These are phyloP conservation scores for Beris chalybata DNA, from an alignment of 2,888 invertebrate genomes.

Conservation along the genomic window DNA sequence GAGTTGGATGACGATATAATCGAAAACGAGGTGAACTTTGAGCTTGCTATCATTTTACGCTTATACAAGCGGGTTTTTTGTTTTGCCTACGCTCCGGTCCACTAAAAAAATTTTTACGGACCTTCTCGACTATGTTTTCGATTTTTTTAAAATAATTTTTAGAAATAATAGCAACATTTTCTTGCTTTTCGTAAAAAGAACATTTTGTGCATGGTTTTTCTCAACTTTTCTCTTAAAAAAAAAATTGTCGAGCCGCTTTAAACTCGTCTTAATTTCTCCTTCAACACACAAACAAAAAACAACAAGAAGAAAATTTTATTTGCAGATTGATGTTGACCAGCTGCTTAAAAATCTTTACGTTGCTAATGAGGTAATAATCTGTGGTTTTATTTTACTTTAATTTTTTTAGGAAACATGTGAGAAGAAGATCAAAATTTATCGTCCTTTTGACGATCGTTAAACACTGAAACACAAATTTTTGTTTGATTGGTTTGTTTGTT, in stretches of 20 bases:
- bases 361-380: constrained; percentile 57
- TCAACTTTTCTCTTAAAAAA: too few species aligned
- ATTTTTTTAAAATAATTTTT: too few species aligned
- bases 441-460: too few species aligned
- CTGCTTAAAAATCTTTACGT: constrained; percentile 60
- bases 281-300: constrained; percentile 11
- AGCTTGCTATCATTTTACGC: constrained; percentile 3
- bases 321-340: constrained; percentile 60
- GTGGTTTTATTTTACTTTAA: constrained; percentile 27
- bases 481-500: too few species aligned
- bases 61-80: background rate
- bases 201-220: too few species aligned
- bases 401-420: background rate
- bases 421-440: background rate
- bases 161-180: too few species aligned
- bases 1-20: constrained; percentile 41
- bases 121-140: background rate
- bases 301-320: constrained; percentile 42
- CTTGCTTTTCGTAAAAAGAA: too few species aligned
- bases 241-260: too few species aligned
- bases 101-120: background rate
- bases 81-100: background rate
- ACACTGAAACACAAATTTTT: too few species aligned
- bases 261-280: too few species aligned
- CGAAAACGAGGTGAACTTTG: constrained; percentile 47